Percentiles rank a stretch among this genome's conserved stretches.
Evolutionary conservation across 2,888 invertebrate species (phyloP).

Genomic region (Brenthis daphne): DNA sequence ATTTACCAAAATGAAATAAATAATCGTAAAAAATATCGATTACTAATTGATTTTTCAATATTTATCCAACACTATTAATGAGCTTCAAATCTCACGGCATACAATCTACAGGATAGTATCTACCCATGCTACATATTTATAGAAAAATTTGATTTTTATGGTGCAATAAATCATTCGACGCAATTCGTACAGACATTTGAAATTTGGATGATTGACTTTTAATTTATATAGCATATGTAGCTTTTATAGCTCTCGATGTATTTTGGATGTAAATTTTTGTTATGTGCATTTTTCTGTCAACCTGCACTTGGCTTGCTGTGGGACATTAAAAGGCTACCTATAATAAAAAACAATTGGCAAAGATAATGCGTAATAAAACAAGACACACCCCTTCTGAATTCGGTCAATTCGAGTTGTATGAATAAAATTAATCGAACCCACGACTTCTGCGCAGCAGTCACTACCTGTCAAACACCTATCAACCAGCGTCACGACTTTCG

Average conservation of each 20-base stretch:
- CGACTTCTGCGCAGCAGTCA: too few species aligned
- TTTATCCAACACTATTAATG: background rate
- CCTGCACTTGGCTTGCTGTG: too few species aligned
- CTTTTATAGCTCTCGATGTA: too few species aligned
- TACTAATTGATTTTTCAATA: background rate
- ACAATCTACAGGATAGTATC: background rate
- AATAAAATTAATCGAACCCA: too few species aligned
- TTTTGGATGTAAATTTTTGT: background rate
- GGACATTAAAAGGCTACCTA: too few species aligned
- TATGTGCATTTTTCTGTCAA: background rate
- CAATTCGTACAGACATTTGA: constrained; percentile 1
- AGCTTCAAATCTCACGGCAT: constrained; percentile 8
- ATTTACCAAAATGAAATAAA: too few species aligned
- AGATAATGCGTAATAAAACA: too few species aligned
- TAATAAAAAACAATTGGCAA: too few species aligned
- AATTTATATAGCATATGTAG: constrained; percentile 3
- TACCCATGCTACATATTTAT: constrained; percentile 16
- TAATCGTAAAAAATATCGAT: constrained; percentile 1
- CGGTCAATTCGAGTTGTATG: too few species aligned
- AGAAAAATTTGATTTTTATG: constrained; percentile 15
- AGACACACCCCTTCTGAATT: too few species aligned
- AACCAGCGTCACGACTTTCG: too few species aligned
- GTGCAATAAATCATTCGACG: constrained; percentile 14
- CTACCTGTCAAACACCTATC: too few species aligned
- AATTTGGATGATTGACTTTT: constrained; percentile 9